Evolutionary conservation across 2,888 invertebrate species (phyloP).

Genomic region (Cataglyphis livida): DNA sequence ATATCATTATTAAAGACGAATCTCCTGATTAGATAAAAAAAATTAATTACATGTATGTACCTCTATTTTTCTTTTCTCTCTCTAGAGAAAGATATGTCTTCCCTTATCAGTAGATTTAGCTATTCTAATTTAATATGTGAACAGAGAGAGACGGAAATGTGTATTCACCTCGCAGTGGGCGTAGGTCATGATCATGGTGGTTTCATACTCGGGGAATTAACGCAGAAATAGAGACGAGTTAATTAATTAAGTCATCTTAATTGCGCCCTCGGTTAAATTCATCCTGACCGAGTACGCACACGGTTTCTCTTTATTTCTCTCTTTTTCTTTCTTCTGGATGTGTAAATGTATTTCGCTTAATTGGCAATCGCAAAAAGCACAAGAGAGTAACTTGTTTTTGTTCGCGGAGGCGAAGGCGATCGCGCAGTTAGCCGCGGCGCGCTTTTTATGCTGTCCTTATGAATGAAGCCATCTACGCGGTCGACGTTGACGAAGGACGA

Average conservation of each 20-base stretch:
- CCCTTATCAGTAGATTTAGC: neutral
- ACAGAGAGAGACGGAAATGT: neutral
- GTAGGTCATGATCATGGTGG: conserved; percentile 77
- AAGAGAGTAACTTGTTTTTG: conserved; percentile 21
- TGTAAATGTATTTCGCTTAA: conserved; percentile 67
- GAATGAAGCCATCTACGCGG: conserved; percentile 35
- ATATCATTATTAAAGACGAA: neutral
- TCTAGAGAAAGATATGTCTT: neutral
- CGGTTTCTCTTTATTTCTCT: neutral
- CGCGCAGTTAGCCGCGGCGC: conserved; percentile 8
- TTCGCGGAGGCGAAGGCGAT: neutral
- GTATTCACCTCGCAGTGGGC: conserved; percentile 63
- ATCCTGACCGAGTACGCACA: conserved; percentile 40
- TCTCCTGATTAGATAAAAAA: neutral
- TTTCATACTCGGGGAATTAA: conserved; percentile 70
- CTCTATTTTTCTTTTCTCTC: neutral
- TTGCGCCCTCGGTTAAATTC: conserved; percentile 71
- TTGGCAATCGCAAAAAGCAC: conserved; percentile 59
- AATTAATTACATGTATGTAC: neutral
- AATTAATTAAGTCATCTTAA: conserved; percentile 82
- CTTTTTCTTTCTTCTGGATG: neutral
- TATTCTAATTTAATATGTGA: conserved; percentile 8
- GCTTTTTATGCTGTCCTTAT: conserved; percentile 28
- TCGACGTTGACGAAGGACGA: neutral
- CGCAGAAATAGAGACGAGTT: conserved; percentile 78